Conservation (phyloP, 1,140 invertebrate species). For the Pemphigus obesinymphae region DNA sequence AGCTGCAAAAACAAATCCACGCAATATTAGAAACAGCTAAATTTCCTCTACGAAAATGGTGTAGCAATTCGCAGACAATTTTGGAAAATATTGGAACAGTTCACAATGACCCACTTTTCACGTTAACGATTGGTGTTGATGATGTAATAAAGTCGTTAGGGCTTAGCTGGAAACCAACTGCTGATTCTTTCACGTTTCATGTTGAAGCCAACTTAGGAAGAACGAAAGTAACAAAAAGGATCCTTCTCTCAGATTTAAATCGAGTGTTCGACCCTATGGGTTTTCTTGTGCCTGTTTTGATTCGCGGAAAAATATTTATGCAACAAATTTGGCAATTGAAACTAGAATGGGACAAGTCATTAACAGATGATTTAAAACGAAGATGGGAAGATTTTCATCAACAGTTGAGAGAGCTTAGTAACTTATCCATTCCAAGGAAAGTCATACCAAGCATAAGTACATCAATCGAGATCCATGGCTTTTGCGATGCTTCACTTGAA, state of each 20-base stretch:
- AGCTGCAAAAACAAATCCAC: neutral
- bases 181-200: neutral
- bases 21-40: neutral
- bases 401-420: neutral
- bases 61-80: no score
- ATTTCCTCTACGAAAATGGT: no score
- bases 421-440: slow-evolving; percentile 48
- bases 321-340: no score
- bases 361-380: neutral
- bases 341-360: no score
- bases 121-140: neutral
- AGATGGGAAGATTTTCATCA: neutral
- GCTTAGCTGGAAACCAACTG: neutral
- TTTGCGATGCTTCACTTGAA: neutral
- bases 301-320: no score
- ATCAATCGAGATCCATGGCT: slow-evolving; percentile 28
- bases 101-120: neutral
- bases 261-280: neutral
- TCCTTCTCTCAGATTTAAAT: neutral
- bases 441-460: slow-evolving; percentile 45
- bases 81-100: no score
- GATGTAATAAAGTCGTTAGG: neutral
- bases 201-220: neutral
- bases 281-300: no score
- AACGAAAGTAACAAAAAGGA: neutral